These are phyloP conservation scores for Callyntrura guangdongensis DNA, from an alignment of 2,888 invertebrate genomes.

Conservation along the genomic window DNA sequence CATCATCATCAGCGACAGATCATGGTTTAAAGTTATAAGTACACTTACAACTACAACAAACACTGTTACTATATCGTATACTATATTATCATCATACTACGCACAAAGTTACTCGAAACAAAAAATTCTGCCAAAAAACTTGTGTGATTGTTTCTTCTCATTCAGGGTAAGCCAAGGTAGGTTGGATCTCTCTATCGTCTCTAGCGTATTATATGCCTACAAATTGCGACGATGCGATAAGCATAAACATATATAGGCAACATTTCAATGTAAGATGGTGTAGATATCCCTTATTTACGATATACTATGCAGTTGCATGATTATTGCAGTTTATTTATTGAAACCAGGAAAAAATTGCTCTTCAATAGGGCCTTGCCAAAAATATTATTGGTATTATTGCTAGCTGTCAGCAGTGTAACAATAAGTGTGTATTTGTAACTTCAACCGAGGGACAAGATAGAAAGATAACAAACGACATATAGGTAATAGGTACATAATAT, in stretches of 20 bases:
- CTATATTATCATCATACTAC: neutral
- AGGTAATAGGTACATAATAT: no score
- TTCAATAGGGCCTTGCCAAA: conserved; percentile 14
- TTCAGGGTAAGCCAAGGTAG: conserved; percentile 36
- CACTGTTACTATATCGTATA: conserved; percentile 15
- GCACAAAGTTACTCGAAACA: conserved; percentile 39
- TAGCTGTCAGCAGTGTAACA: neutral
- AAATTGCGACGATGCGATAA: neutral
- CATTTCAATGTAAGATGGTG: neutral
- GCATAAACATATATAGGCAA: no score
- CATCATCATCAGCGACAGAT: conserved; percentile 20
- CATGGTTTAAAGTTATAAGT: conserved; percentile 32
- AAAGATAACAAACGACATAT: conserved; percentile 39
- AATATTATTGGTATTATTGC: neutral
- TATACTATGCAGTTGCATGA: neutral
- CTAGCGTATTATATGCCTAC: neutral
- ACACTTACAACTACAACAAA: neutral
- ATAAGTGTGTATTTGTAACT: neutral
- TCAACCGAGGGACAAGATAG: neutral
- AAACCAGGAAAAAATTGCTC: conserved; percentile 49
- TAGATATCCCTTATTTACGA: neutral
- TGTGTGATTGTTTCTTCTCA: conserved; percentile 34
- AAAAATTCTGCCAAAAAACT: conserved; percentile 63
- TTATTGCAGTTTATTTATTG: conserved; percentile 17
- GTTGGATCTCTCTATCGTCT: conserved; percentile 7